Evolutionary conservation across 2,113 vertebrate species (phyloP).

Genomic region (Myiozetetes cayanensis): DNA sequence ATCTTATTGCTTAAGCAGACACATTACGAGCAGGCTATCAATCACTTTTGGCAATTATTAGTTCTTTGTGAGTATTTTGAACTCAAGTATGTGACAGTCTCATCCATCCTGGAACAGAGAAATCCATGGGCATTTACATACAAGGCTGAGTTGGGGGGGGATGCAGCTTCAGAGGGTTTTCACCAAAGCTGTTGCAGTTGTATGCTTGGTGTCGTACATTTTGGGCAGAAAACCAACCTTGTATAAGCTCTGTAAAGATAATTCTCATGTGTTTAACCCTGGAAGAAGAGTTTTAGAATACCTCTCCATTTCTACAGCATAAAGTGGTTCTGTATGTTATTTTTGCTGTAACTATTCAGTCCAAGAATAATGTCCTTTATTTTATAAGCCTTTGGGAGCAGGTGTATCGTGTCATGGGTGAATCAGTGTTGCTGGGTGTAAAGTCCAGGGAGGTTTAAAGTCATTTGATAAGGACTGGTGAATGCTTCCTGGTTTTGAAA

Average conservation of each 20-base stretch:
- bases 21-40: not conserved
- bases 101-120: slow-evolving; percentile 12
- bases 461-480: not conserved
- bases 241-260: not conserved
- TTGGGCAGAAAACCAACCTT: not conserved
- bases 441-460: not conserved
- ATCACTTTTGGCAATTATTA: slow-evolving; percentile 28
- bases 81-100: not conserved
- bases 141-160: not conserved
- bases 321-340: accelerated
- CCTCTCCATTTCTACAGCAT: not conserved
- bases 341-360: not conserved
- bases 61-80: not conserved
- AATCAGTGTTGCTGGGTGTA: not conserved
- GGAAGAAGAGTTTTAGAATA: not conserved
- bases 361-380: not conserved
- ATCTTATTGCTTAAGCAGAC: not conserved
- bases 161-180: not conserved
- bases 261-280: not conserved
- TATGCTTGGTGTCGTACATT: accelerated
- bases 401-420: accelerated
- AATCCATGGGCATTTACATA: not conserved
- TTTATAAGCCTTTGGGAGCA: not conserved
- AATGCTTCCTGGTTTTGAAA: not conserved
- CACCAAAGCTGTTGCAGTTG: accelerated